These are phyloP conservation scores for Leucophenga montana DNA, from an alignment of 2,888 invertebrate species.

Conservation along the genomic window DNA sequence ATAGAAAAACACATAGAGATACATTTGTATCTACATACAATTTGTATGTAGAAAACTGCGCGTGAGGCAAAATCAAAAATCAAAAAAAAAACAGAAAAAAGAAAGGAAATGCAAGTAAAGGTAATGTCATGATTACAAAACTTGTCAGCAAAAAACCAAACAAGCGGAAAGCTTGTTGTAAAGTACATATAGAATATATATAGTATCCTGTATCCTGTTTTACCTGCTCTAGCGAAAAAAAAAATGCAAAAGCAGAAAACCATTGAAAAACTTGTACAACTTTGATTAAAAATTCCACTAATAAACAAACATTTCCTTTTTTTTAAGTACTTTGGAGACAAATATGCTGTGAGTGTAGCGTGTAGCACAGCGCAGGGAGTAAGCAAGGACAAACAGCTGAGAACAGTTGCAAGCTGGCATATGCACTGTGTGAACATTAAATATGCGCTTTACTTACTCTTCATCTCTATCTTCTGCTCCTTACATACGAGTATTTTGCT, in stretches of 20 bases:
- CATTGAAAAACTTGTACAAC: slow-evolving; percentile 39
- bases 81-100: slow-evolving; percentile 7
- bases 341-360: no score
- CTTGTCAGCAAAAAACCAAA: slow-evolving; percentile 47
- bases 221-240: neutral
- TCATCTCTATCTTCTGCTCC: neutral
- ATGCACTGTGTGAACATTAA: neutral
- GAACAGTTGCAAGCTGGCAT: neutral
- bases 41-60: slow-evolving; percentile 8
- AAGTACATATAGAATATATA: neutral
- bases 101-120: slow-evolving; percentile 9
- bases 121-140: slow-evolving; percentile 21
- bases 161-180: slow-evolving; percentile 18
- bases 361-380: no score
- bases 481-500: neutral
- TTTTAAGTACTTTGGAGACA: slow-evolving; percentile 34
- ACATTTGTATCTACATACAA: neutral
- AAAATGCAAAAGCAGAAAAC: slow-evolving; percentile 7
- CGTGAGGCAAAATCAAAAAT: no score
- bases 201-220: neutral
- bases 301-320: slow-evolving; percentile 49
- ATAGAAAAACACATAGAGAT: slow-evolving; percentile 39
- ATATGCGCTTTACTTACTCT: neutral
- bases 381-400: neutral
- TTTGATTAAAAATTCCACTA: slow-evolving; percentile 67